A percentile compares a stretch with the other conserved stretches of the same genome.
phyloP scores from a whole-genome alignment of 1,140 invertebrate species.

The Drosophila lini region DNA sequence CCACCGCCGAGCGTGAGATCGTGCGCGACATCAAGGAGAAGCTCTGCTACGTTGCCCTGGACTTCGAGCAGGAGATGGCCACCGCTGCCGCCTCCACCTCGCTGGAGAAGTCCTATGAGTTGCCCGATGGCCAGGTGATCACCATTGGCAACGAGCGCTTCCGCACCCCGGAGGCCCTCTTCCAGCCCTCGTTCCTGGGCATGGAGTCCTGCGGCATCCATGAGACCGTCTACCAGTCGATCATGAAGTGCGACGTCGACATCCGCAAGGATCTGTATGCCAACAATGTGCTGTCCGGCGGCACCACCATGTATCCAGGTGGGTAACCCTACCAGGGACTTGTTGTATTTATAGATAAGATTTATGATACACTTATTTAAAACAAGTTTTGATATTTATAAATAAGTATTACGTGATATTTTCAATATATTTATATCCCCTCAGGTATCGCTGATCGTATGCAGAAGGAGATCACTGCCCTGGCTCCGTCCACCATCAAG shows the following conservation, averaged over 20 bases:
- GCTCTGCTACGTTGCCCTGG: conserved; percentile 92
- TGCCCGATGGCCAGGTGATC: conserved; percentile 94
- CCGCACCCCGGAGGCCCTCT: conserved; percentile 96
- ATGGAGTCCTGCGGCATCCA: conserved; percentile 97
- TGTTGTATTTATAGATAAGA: background rate
- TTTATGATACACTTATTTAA: background rate
- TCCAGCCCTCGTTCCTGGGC: conserved; percentile 95
- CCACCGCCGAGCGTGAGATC: conserved; percentile 92
- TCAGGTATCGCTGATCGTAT: conserved; percentile 93
- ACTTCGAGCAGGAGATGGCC: conserved; percentile 95
- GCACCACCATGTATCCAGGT: conserved; percentile 97
- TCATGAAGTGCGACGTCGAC: conserved; percentile 97
- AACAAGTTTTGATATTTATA: background rate
- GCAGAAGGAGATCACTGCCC: conserved; percentile 95
- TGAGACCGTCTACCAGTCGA: conserved; percentile 96
- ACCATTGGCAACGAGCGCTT: conserved; percentile 97
- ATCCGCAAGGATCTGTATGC: conserved; percentile 96
- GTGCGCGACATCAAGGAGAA: conserved; percentile 95
- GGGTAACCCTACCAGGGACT: conserved; percentile 56
- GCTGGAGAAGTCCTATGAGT: conserved; percentile 93
- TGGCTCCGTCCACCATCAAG: conserved; percentile 96
- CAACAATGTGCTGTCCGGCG: conserved; percentile 95
- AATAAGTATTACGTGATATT: background rate
- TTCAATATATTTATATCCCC: background rate
- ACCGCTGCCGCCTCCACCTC: conserved; percentile 92